phyloP scores from a whole-genome alignment of 2,888 invertebrate species.

The Pinctada fucata region DNA sequence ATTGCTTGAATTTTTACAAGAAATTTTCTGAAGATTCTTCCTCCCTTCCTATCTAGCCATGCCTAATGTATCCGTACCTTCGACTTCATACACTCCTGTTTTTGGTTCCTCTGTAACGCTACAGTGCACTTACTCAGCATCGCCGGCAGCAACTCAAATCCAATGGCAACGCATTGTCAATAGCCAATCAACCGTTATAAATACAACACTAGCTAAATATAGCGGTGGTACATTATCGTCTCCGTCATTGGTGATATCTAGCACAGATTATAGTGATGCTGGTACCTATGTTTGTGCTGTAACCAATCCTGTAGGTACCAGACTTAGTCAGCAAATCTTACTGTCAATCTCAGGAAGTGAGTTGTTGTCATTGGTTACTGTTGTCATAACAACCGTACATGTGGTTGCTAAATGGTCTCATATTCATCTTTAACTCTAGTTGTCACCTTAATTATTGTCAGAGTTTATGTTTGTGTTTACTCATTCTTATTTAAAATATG shows the following conservation, averaged over 20 bases:
- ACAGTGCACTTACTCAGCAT: conserved; percentile 26
- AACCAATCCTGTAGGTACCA: conserved; percentile 20
- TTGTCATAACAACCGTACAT: too few species aligned
- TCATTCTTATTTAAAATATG: too few species aligned
- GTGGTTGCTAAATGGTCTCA: too few species aligned
- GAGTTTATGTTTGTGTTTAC: too few species aligned
- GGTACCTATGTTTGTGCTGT: conserved; percentile 30
- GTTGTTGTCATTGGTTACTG: not conserved
- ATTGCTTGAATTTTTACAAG: not conserved
- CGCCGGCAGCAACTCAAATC: conserved; percentile 16
- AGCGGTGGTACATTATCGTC: conserved; percentile 9
- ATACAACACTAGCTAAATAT: conserved; percentile 19
- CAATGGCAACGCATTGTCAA: conserved; percentile 14
- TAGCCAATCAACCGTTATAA: conserved; percentile 10
- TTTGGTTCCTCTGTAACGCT: conserved; percentile 25
- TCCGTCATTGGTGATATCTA: conserved; percentile 20
- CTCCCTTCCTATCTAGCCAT: conserved; percentile 10
- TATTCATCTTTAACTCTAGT: too few species aligned
- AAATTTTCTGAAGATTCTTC: not conserved
- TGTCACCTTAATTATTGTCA: too few species aligned
- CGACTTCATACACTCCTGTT: conserved; percentile 15
- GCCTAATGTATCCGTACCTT: conserved; percentile 19
- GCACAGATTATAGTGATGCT: conserved; percentile 11
- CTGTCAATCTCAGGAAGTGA: conserved; percentile 29
- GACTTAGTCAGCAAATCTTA: conserved; percentile 2